Conservation (phyloP, 2,888 invertebrate genomes). For the Lampropteryx suffumata region DNA sequence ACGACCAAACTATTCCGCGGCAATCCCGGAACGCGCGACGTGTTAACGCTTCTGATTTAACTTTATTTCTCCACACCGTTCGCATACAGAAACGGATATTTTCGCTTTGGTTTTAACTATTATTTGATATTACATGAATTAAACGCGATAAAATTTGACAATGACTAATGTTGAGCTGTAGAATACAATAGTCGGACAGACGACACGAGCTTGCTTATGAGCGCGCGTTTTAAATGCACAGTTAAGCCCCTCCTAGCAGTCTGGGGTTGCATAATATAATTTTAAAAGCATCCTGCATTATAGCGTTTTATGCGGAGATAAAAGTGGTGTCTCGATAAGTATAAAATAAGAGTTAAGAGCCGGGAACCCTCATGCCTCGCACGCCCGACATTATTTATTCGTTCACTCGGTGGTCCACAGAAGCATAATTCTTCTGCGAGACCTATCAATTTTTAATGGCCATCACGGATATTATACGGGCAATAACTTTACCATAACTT, state of each 20-base stretch:
- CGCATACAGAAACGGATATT: slow-evolving; percentile 41
- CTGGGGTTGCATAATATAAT: slow-evolving; percentile 52
- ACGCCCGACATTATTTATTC: slow-evolving; percentile 52
- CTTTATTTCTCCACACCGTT: slow-evolving; percentile 56
- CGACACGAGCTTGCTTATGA: slow-evolving; percentile 32
- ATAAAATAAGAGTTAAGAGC: slow-evolving; percentile 61
- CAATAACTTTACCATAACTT: slow-evolving; percentile 25
- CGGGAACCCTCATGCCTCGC: slow-evolving; percentile 39
- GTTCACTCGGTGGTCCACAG: slow-evolving; percentile 43
- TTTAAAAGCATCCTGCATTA: slow-evolving; percentile 65
- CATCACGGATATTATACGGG: slow-evolving; percentile 35
- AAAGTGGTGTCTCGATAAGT: slow-evolving; percentile 72
- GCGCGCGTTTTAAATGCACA: slow-evolving; percentile 40
- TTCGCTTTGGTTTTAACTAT: slow-evolving; percentile 15
- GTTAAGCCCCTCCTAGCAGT: slow-evolving; percentile 43
- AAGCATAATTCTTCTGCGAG: slow-evolving; percentile 45
- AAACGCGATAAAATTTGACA: slow-evolving; percentile 19
- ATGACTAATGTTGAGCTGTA: slow-evolving; percentile 25
- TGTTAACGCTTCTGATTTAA: slow-evolving; percentile 69
- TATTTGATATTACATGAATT: slow-evolving; percentile 18
- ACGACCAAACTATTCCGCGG: slow-evolving; percentile 65
- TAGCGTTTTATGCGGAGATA: slow-evolving; percentile 65
- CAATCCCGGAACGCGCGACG: slow-evolving; percentile 58
- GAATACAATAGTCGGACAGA: slow-evolving; percentile 32
- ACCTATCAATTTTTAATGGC: slow-evolving; percentile 49